Evolutionary conservation across 2,888 invertebrate genomes (phyloP).

Genomic region (Ctena decussata): DNA sequence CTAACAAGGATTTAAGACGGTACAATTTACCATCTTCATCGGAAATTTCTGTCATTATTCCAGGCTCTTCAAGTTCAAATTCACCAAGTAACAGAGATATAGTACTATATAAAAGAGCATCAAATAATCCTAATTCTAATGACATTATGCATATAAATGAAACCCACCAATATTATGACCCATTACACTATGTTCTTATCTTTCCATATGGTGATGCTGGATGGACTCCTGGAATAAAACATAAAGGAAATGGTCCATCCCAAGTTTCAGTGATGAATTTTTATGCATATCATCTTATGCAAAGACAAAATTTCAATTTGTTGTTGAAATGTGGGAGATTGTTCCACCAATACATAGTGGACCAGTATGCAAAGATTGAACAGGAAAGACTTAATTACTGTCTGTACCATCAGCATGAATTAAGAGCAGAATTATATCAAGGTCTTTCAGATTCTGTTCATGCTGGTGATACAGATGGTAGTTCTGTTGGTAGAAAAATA

Average conservation of each 20-base stretch:
- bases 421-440: slow-evolving; percentile 34
- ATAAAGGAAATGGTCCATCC: not conserved
- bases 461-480: slow-evolving; percentile 23
- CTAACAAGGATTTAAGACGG: slow-evolving; percentile 5
- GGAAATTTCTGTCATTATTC: slow-evolving; percentile 14
- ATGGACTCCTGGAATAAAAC: slow-evolving; percentile 21
- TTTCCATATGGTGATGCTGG: slow-evolving; percentile 39
- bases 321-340: slow-evolving; percentile 28
- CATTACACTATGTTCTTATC: slow-evolving; percentile 13
- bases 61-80: not conserved
- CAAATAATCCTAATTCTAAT: slow-evolving; percentile 12
- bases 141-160: slow-evolving; percentile 27
- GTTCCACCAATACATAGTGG: slow-evolving; percentile 40
- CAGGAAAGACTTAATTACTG: slow-evolving; percentile 24
- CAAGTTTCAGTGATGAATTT: slow-evolving; percentile 18
- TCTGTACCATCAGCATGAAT: slow-evolving; percentile 10
- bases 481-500: slow-evolving; percentile 25
- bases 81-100: slow-evolving; percentile 31
- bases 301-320: slow-evolving; percentile 20
- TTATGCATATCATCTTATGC: slow-evolving; percentile 32
- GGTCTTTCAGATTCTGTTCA: slow-evolving; percentile 34
- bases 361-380: slow-evolving; percentile 40
- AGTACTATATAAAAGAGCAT: slow-evolving; percentile 21
- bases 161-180: slow-evolving; percentile 31
- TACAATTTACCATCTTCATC: slow-evolving; percentile 23